Conservation (phyloP, 1,140 invertebrate genomes). For the Musca vetustissima region DNA sequence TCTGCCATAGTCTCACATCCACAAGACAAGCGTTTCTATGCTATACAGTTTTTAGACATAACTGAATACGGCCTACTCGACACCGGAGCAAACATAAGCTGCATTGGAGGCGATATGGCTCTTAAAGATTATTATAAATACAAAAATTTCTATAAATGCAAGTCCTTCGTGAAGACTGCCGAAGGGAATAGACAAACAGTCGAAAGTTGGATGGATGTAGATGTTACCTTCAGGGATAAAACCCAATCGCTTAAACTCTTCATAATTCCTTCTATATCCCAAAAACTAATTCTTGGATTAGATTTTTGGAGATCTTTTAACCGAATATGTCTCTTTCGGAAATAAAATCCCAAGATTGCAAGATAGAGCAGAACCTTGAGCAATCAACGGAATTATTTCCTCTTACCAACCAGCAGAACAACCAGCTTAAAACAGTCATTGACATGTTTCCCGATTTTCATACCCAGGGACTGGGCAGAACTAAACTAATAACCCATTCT, state of each 20-base stretch:
- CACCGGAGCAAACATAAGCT: too few species aligned
- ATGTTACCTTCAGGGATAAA: not conserved
- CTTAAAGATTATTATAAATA: too few species aligned
- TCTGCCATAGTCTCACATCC: too few species aligned
- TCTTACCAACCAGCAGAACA: not conserved
- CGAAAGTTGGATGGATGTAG: not conserved
- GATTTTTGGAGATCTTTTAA: conserved; percentile 25
- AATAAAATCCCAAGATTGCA: not conserved
- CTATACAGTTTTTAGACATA: too few species aligned
- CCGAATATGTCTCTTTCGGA: not conserved
- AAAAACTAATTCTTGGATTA: conserved; percentile 24
- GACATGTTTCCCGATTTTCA: not conserved
- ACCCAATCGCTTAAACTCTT: not conserved
- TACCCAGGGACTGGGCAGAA: not conserved
- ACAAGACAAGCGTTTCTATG: too few species aligned
- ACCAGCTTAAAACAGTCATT: not conserved
- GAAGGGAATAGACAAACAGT: conserved; percentile 24
- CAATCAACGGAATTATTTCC: not conserved
- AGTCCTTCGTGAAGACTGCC: conserved; percentile 12
- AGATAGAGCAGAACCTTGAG: not conserved
- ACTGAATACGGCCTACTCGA: too few species aligned
- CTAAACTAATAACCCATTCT: not conserved
- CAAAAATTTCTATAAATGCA: too few species aligned
- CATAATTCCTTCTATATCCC: conserved; percentile 9
- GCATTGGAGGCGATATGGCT: too few species aligned